Evolutionary conservation across 2,113 vertebrate species (phyloP), one percentile per base, ranked within the genome.

Genomic region (Dasypus novemcinctus): DNA sequence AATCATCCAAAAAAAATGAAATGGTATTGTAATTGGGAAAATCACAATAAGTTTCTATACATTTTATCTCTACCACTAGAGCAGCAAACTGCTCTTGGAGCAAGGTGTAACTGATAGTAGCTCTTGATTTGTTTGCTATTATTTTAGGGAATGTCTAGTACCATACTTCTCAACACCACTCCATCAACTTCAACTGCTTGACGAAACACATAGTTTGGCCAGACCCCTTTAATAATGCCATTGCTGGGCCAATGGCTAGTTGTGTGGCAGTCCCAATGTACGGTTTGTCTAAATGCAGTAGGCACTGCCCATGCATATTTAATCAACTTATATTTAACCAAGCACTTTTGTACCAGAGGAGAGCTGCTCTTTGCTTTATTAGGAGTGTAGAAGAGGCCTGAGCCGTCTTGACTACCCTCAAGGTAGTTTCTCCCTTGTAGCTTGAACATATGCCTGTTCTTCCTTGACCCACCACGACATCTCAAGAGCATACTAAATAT

Each of bases 401-500:
- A 84, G 61, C 68, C 74, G 31, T 80, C 43, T 76, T 29, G 52
- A 49, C 80, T 72, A 57, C 1, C 54, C 63, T 4, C 82, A 13
- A 33, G 5, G 7, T 68, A 14, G 27, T 52, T 69, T 94, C 72
- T 87, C 66, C 71, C 72, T 90, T 4, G 11, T 61, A 52, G 41
- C 79, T 93, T 63, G 43, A 94, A 71, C 90, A 91, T 75, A 96
- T 68, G 94, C 85, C 57, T 78, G n/a, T 29, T 71, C 87, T 84
- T 85, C 72, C 52, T 74, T 90, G 83, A 80, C 41, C 59, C 75
- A n/a, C 0, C 0, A 41, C 15, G 38, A 54, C 63, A 63, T 84
- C 74, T 90, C 90, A 36, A 89, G 59, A 94, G 88, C 95, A 87
- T 72, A 80, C 64, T 66, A 69, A 92, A 93, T 88, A 64, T 83